Conservation (phyloP, 2,113 vertebrate species). For the Syngnathus typhle region DNA sequence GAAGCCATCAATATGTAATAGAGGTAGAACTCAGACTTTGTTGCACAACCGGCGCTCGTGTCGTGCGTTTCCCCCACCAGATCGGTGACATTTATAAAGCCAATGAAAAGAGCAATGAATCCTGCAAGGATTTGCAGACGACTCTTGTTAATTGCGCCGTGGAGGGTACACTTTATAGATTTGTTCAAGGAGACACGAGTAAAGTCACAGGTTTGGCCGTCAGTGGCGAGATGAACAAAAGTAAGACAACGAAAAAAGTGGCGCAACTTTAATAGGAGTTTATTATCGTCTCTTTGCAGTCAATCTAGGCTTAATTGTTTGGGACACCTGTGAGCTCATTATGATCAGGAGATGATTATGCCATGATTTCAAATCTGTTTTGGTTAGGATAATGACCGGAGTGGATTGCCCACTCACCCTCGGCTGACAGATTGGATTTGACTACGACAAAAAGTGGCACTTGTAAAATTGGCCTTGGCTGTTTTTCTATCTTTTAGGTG, state of each 20-base stretch:
- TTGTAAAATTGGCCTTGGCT: neutral
- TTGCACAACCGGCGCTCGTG: neutral
- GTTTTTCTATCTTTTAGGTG: neutral
- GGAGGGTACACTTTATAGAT: neutral
- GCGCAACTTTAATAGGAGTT: constrained; percentile 13
- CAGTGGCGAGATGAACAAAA: neutral
- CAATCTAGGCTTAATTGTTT: constrained; percentile 13
- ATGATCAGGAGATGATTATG: constrained; percentile 8
- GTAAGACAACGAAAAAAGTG: neutral
- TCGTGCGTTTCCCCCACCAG: neutral
- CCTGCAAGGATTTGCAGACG: constrained; percentile 1
- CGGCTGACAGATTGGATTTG: constrained; percentile 23
- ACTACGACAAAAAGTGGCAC: constrained; percentile 29
- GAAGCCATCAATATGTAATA: neutral
- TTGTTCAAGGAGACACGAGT: neutral
- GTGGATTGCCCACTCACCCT: constrained; percentile 14
- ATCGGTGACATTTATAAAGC: constrained; percentile 7
- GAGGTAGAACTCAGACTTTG: neutral
- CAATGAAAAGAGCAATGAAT: constrained; percentile 10
- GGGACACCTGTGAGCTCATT: constrained; percentile 14
- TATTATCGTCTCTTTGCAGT: neutral
- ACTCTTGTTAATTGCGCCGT: neutral
- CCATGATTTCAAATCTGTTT: constrained; percentile 8
- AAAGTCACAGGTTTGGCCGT: neutral
- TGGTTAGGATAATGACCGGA: constrained; percentile 20